Evolutionary conservation across 2,797 vertebrate species (phyloP).

Genomic region (Tadarida brasiliensis): DNA sequence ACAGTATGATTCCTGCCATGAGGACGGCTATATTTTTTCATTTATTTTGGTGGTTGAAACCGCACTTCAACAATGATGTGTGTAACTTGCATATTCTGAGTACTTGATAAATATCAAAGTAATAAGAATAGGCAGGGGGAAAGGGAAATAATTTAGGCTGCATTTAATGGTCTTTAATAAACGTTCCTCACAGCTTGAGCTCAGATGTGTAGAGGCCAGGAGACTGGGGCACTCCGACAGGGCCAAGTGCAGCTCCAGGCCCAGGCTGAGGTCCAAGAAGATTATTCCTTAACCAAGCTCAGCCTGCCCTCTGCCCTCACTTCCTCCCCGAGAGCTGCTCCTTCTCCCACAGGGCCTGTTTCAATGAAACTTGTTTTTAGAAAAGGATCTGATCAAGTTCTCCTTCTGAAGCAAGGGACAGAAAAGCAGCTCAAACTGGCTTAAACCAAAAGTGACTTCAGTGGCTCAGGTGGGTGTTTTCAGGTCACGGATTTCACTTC

Average conservation of each 20-base stretch:
- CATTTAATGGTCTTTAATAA: constrained; percentile 56
- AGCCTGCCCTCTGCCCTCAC: background rate
- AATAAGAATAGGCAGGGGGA: background rate
- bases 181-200: background rate
- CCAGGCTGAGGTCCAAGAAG: background rate
- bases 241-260: background rate
- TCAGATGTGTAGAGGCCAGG: background rate
- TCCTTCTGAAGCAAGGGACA: background rate
- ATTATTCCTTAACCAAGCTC: background rate
- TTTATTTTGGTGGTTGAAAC: constrained; percentile 29
- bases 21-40: background rate
- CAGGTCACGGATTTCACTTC: background rate
- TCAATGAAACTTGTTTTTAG: background rate
- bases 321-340: background rate
- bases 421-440: background rate
- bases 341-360: background rate
- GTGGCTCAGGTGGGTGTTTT: background rate
- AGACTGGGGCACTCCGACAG: background rate
- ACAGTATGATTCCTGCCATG: background rate
- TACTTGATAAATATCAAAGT: constrained; percentile 54
- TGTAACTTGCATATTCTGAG: background rate
- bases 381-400: background rate
- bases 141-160: background rate
- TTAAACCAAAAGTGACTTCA: background rate
- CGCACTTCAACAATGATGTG: background rate